A percentile compares a stretch with the other conserved stretches of the same genome.
Evolutionary conservation across 2,113 vertebrate genomes (phyloP).

Genomic region (Laticauda laticaudata): DNA sequence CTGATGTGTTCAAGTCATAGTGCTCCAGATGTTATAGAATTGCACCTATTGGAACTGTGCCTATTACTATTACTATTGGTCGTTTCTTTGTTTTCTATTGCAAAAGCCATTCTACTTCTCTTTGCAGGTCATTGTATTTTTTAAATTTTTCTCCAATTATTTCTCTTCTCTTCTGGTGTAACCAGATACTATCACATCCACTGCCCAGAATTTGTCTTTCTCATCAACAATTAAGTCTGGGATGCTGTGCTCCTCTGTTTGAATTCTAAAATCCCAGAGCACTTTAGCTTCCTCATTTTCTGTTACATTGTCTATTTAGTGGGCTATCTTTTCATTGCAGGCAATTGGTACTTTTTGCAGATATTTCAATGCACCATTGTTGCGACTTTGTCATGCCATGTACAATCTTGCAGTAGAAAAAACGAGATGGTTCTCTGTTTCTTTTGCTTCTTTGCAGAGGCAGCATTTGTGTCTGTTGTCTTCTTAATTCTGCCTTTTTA

Average conservation of each 20-base stretch:
- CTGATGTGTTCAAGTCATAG: background rate
- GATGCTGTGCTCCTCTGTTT: background rate
- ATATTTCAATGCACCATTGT: background rate
- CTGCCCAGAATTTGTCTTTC: background rate
- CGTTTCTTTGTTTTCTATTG: background rate
- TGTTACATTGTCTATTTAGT: background rate
- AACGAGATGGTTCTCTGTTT: background rate
- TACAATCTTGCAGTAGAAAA: background rate
- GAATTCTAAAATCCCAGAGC: background rate
- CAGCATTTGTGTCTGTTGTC: background rate
- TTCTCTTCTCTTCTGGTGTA: background rate
- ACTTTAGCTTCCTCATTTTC: background rate
- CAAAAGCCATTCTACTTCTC: background rate
- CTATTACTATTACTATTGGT: background rate
- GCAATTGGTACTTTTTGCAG: background rate
- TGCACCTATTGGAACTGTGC: background rate
- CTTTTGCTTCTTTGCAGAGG: background rate
- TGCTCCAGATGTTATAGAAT: background rate
- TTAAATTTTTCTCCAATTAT: background rate
- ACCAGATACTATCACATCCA: background rate
- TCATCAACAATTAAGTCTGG: background rate
- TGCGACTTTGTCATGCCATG: background rate
- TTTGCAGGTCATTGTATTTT: background rate
- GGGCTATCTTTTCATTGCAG: background rate
- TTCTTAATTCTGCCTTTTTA: background rate